These are phyloP conservation scores for Mythimna vitellina DNA, from an alignment of 2,888 invertebrate genomes.

Conservation along the genomic window DNA sequence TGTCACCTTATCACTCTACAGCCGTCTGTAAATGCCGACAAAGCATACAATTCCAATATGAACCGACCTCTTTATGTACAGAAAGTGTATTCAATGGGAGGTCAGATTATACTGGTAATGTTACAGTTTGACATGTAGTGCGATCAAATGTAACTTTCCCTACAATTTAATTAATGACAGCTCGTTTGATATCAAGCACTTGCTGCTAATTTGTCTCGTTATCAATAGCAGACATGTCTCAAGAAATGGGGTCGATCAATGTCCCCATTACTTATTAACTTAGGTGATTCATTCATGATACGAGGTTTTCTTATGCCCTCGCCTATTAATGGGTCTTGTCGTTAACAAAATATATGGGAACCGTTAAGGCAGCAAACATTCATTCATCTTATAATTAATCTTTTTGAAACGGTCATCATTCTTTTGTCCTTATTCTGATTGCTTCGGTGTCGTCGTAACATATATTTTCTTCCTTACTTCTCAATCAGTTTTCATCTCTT, in stretches of 20 bases:
- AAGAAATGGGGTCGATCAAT: conserved; percentile 56
- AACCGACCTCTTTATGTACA: background rate
- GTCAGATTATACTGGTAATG: conserved; percentile 1
- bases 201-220: conserved; percentile 58
- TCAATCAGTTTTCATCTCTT: background rate
- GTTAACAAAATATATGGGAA: background rate
- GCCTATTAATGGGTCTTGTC: background rate
- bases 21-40: conserved; percentile 31
- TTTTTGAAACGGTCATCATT: background rate
- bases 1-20: conserved; percentile 22
- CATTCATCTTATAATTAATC: background rate
- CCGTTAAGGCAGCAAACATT: background rate
- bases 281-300: conserved; percentile 22
- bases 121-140: background rate
- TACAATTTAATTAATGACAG: conserved; percentile 27
- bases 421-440: background rate
- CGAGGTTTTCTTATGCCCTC: background rate
- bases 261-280: conserved; percentile 31
- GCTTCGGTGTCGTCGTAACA: background rate
- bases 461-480: background rate
- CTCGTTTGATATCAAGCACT: conserved; percentile 37
- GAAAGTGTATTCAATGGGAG: background rate
- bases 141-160: conserved; percentile 36
- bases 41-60: background rate
- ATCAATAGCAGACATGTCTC: conserved; percentile 60